Evolutionary conservation across 2,113 vertebrate genomes (phyloP).

Genomic region (Nyctibius bracteatus): DNA sequence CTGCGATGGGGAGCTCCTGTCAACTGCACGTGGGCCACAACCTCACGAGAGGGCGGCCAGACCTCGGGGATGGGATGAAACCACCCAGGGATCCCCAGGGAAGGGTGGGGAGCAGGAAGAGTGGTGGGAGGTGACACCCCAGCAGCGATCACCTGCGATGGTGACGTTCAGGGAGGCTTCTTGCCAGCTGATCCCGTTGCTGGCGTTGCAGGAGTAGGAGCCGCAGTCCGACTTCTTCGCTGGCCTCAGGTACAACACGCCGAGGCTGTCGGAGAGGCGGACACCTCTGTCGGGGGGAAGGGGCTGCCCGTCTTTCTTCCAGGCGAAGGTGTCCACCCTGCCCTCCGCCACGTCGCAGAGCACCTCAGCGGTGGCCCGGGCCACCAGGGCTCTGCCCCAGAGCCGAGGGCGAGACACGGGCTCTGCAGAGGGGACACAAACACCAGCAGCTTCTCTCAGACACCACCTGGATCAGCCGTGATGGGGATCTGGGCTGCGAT

Average conservation of each 20-base stretch:
- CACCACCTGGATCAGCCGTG: rapidly evolving
- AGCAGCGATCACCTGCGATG: not conserved
- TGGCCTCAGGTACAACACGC: not conserved
- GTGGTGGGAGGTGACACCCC: not conserved
- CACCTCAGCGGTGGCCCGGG: not conserved
- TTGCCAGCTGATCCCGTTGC: slow-evolving; percentile 15
- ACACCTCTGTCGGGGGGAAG: not conserved
- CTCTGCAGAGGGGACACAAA: not conserved
- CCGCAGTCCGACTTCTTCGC: not conserved
- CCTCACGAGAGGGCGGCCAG: rapidly evolving
- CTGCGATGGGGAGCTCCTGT: not conserved
- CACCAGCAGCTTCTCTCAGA: not conserved
- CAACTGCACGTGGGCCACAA: not conserved
- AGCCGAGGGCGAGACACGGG: not conserved
- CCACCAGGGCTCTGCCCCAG: not conserved
- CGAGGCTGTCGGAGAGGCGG: not conserved
- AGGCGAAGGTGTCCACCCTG: not conserved
- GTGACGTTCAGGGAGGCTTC: not conserved
- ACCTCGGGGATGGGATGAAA: not conserved
- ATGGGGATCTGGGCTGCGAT: rapidly evolving
- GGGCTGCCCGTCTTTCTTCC: slow-evolving; percentile 27
- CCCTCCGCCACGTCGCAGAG: not conserved
- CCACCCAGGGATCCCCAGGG: not conserved
- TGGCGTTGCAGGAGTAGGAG: slow-evolving; percentile 49
- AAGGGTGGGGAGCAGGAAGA: not conserved